phyloP scores from a whole-genome alignment of 2,113 vertebrate genomes.

The Lophius piscatorius region DNA sequence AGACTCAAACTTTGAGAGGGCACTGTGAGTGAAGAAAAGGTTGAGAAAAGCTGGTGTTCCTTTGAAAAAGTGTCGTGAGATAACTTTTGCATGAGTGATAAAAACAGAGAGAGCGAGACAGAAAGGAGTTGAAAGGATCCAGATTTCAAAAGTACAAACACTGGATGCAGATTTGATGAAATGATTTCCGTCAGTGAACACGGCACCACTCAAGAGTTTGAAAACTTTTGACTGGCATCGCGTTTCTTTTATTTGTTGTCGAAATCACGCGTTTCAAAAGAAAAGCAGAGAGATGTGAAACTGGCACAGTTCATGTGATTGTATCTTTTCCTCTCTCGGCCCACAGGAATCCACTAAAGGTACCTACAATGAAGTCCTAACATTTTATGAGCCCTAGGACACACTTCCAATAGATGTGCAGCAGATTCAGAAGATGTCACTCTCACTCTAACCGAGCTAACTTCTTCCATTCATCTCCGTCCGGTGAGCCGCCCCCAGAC shows the following conservation, averaged over 20 bases:
- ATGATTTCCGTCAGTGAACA: too few species aligned
- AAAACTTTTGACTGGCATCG: too few species aligned
- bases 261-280: not conserved
- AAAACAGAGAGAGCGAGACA: too few species aligned
- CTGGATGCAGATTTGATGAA: too few species aligned
- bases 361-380: constrained; percentile 10
- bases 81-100: too few species aligned
- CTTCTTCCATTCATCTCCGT: constrained; percentile 40
- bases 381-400: too few species aligned
- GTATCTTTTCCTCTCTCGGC: not conserved
- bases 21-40: too few species aligned
- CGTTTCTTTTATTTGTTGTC: not conserved
- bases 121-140: not conserved
- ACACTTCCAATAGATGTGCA: constrained; percentile 25
- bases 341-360: constrained; percentile 25
- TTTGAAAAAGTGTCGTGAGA: too few species aligned
- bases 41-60: too few species aligned
- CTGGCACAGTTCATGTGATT: not conserved
- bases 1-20: too few species aligned
- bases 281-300: not conserved
- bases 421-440: constrained; percentile 11
- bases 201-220: too few species aligned
- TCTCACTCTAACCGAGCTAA: constrained; percentile 3
- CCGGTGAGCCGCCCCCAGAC: constrained; percentile 18
- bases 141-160: too few species aligned